phyloP scores from a whole-genome alignment of 2,888 invertebrate genomes.

The Sinohyriopsis cumingii region DNA sequence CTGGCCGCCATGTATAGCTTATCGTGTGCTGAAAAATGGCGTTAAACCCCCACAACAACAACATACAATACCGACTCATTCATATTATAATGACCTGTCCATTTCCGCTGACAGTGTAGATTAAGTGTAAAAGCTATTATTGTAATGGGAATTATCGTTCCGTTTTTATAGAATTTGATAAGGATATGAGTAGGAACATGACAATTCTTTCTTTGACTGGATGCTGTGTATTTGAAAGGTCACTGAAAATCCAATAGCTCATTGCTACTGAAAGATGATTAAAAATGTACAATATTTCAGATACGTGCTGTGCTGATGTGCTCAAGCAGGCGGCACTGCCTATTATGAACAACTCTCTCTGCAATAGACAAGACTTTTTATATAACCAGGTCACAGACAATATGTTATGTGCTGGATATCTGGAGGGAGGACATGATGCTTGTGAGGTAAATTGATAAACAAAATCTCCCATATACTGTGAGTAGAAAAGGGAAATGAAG shows the following conservation, averaged over 20 bases:
- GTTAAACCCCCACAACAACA: too few species aligned
- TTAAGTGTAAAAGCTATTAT: too few species aligned
- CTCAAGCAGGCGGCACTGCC: slow-evolving; percentile 61
- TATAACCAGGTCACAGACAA: slow-evolving; percentile 41
- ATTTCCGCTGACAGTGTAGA: too few species aligned
- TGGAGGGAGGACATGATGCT: slow-evolving; percentile 51
- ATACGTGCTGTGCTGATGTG: slow-evolving; percentile 51
- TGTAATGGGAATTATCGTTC: too few species aligned
- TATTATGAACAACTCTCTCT: slow-evolving; percentile 39
- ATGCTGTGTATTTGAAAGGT: not conserved
- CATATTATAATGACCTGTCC: too few species aligned
- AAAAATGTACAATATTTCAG: slow-evolving; percentile 24
- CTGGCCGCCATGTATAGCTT: too few species aligned
- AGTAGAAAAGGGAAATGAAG: not conserved
- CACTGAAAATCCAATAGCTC: not conserved
- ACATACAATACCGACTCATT: too few species aligned
- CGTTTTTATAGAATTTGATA: too few species aligned
- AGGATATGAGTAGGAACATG: too few species aligned
- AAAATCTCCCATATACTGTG: not conserved
- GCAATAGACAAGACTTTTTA: slow-evolving; percentile 48
- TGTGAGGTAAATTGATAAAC: slow-evolving; percentile 43
- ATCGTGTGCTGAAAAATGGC: too few species aligned
- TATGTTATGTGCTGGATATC: slow-evolving; percentile 62
- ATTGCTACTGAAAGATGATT: not conserved
- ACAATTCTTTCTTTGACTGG: too few species aligned